Evolutionary conservation across 2,797 vertebrate genomes (phyloP).

Genomic region (Uromys caudimaculatus): DNA sequence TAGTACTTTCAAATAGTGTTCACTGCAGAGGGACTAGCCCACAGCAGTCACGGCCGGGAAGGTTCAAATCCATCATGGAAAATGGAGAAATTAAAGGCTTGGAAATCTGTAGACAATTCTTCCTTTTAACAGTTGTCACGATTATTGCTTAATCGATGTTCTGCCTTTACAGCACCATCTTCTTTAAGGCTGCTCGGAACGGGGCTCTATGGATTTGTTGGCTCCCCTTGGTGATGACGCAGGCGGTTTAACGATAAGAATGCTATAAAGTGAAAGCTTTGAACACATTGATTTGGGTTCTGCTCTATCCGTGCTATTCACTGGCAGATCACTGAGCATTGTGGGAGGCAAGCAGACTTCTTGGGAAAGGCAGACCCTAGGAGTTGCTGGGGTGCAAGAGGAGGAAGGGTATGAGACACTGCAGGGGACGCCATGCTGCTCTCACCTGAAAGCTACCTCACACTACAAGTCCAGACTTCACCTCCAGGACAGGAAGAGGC

Average conservation of each 20-base stretch:
- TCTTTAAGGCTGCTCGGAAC: constrained; percentile 69
- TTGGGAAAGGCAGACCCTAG: not conserved
- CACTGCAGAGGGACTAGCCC: constrained; percentile 78
- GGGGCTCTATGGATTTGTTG: constrained; percentile 40
- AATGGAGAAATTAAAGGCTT: constrained; percentile 82
- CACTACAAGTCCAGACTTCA: not conserved
- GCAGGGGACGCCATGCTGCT: not conserved
- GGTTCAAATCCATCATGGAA: constrained; percentile 81
- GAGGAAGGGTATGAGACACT: not conserved
- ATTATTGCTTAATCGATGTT: constrained; percentile 81
- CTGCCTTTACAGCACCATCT: constrained; percentile 74
- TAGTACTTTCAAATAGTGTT: constrained; percentile 79
- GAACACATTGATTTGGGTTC: not conserved
- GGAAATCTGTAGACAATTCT: constrained; percentile 75
- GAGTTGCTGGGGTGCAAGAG: fast-evolving
- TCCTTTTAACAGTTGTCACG: constrained; percentile 80
- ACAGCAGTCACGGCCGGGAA: constrained; percentile 72
- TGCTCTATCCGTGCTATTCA: not conserved
- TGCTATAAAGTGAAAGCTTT: not conserved
- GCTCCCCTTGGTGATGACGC: constrained; percentile 26
- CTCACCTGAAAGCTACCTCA: not conserved
- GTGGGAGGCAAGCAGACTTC: not conserved
- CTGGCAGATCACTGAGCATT: not conserved
- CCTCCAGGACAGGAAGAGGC: not conserved
- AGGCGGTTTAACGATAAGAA: constrained; percentile 33